Base-by-base conservation (phyloP, 2,797 vertebrate species). In the Sebastolobus alascanus region DNA sequence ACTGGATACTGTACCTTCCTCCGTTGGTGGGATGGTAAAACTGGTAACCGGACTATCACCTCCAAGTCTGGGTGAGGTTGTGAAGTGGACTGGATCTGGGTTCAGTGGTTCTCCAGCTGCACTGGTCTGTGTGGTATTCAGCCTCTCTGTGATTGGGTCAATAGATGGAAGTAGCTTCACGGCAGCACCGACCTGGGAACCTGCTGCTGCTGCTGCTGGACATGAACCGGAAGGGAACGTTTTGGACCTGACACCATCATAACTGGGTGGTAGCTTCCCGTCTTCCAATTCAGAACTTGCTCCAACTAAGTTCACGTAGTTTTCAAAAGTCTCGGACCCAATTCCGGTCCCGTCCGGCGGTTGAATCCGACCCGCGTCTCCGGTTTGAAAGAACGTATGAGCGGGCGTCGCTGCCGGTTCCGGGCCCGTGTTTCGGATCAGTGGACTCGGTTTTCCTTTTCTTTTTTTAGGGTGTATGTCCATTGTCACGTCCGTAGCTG, bases 1-100 rank as follows among this genome's bases (percentile, higher is more conserved):
- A 40, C 40, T 40, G 9, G 4, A 12, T 14, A 64, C 22, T 43
- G 7, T 70, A 88, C 89, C 83, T 84, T 85, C 27, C 31, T 85
- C 79, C 14, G 69, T 75, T 8, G 84, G 78, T 16, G 13, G 73
- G 55, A 60, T 68, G 64, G 75, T 79, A 4, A 85, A 83, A 16
- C 18, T 54, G 31, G 6, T 6, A 18, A 14, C 8, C 14, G 38
- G 29, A 37, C 2, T 10, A 1, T 27, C 29, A 29, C 6, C 10
- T 59, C 10, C 9, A 1, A 0, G 29, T 13, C 2, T 7, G 13
- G 35, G 27, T 56, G 22, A 61, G 12, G 14, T 20, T 6, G 14
- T 6, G 10, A 33, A 20, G 25, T 29, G 50, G 40, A 5, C 43
- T 18, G 25, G 35, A 5, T 22, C 14, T n/a, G 31, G 20, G 11